Evolutionary conservation across 2,797 vertebrate species (phyloP), one percentile per base, ranked within the genome.

Genomic region (Oreochromis grahami): DNA sequence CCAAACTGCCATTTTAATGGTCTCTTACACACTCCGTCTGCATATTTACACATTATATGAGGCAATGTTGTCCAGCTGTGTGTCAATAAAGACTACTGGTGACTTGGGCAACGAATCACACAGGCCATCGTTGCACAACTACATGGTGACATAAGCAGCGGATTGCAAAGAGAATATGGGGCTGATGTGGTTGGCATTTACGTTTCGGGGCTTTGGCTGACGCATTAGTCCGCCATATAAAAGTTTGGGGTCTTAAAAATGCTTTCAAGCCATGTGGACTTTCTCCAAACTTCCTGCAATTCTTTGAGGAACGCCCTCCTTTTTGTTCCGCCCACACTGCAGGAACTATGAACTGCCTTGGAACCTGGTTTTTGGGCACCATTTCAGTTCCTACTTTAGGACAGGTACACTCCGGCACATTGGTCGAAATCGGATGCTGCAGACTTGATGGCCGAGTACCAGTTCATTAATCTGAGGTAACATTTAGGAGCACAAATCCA

Each of bases 71-170:
- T 2, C 53, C 65, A 13, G 85, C 76, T 76, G 85, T 77, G 90
- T 85, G 87, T 85, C 83, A 86, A 84, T 77, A 90, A 21, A 68
- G 76, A 34, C 79, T 52, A 77, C 51, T 51, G 34, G 13, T 63
- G 81, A 74, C 63, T 84, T 68, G 34, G 78, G 32, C 74, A 45
- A 4, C 5, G 8, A 68, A 51, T 82, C 78, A 29, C 79, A 55
- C 29, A 3, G 72, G 32, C 79, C 78, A 78, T 6, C 0, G 55
- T 90, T 92, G 32, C 80, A 15, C 65, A 85, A 84, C 11, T 5
- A 14, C 0, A 2, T 84, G 82, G 85, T 79, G 89, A 91, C 88
- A 88, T 2, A 9, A 9, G 19, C 58, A 63, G 34, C 11, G 6
- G 2, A 1, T 7, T 63, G 58, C 19, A 21, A 13, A 21, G 58